phyloP scores from a whole-genome alignment of 2,797 vertebrate species.

The Distichodus sexfasciatus region DNA sequence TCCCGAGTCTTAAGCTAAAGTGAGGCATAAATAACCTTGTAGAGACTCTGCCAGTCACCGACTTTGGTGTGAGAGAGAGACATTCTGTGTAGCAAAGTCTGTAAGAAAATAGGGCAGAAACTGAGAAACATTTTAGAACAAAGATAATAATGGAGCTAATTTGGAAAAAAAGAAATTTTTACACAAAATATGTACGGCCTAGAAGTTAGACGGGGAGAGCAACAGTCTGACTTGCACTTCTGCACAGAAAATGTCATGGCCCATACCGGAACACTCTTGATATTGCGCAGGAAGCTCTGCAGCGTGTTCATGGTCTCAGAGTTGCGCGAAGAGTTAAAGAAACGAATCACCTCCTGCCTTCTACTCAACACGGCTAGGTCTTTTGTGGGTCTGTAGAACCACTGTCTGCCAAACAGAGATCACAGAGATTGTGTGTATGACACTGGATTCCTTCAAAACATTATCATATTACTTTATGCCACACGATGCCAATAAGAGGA shows the following conservation, averaged over 20 bases:
- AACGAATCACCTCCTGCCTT: constrained; percentile 90
- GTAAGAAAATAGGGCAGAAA: constrained; percentile 35
- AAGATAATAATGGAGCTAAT: neutral
- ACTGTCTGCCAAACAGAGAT: constrained; percentile 69
- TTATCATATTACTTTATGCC: neutral
- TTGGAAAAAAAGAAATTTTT: neutral
- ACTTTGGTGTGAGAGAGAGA: constrained; percentile 87
- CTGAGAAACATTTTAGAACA: neutral
- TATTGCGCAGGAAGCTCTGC: constrained; percentile 84
- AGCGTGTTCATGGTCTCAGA: constrained; percentile 80
- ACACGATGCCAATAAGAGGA: neutral
- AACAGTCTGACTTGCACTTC: neutral
- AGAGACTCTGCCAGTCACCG: constrained; percentile 89
- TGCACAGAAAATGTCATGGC: neutral
- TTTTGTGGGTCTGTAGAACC: constrained; percentile 88
- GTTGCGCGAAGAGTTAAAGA: constrained; percentile 86
- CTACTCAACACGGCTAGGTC: constrained; percentile 80
- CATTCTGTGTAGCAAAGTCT: constrained; percentile 91
- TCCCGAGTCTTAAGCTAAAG: neutral
- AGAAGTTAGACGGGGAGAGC: no score
- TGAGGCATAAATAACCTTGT: constrained; percentile 75
- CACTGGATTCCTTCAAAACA: neutral
- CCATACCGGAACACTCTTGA: constrained; percentile 87
- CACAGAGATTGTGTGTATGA: neutral
- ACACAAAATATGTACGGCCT: neutral